Evolutionary conservation across 2,888 invertebrate genomes (phyloP).

Genomic region (Onthophagus sagittarius): DNA sequence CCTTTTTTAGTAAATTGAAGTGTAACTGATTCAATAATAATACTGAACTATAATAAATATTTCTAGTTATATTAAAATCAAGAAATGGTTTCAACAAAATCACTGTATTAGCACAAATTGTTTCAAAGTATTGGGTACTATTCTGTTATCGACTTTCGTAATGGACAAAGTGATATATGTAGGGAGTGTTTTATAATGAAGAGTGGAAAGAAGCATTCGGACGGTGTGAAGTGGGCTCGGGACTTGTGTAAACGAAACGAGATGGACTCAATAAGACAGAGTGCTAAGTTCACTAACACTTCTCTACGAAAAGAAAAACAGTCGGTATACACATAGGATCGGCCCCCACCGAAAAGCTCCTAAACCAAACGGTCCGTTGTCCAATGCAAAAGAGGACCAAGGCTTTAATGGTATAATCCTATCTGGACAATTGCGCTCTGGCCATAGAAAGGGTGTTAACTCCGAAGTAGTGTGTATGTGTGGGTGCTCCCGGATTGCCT

Average conservation of each 20-base stretch:
- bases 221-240: slow-evolving; percentile 37
- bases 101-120: too few species aligned
- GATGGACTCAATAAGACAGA: slow-evolving; percentile 46
- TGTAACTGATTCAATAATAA: not conserved
- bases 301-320: slow-evolving; percentile 20
- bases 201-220: slow-evolving; percentile 37
- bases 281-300: slow-evolving; percentile 40
- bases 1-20: not conserved
- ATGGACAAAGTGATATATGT: slow-evolving; percentile 35
- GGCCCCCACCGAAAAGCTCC: not conserved
- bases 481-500: slow-evolving; percentile 29
- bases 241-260: slow-evolving; percentile 39
- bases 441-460: slow-evolving; percentile 33
- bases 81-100: too few species aligned
- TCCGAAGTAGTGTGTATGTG: slow-evolving; percentile 30
- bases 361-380: not conserved
- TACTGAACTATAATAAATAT: too few species aligned
- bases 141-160: not conserved
- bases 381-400: slow-evolving; percentile 15
- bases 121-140: too few species aligned
- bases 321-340: slow-evolving; percentile 13
- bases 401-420: slow-evolving; percentile 25
- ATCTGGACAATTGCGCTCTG: slow-evolving; percentile 28
- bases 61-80: too few species aligned
- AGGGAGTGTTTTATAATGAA: slow-evolving; percentile 43